These are phyloP conservation scores for Vulpes ferrilata DNA, from an alignment of 2,113 vertebrate genomes.

Conservation along the genomic window DNA sequence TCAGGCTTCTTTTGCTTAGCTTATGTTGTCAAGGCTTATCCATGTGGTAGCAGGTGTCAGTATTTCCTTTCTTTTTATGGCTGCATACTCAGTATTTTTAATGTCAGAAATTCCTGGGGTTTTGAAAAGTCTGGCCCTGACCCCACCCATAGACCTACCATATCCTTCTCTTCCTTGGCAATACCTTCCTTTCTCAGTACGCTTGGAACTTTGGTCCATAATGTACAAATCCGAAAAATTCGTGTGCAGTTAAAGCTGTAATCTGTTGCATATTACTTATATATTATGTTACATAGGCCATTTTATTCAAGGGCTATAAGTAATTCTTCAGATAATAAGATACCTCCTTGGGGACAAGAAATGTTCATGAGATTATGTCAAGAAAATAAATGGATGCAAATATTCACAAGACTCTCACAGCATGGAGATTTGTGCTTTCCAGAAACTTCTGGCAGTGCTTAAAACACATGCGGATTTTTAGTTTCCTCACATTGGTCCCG, in stretches of 20 bases:
- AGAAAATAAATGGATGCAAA: conserved; percentile 21
- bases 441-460: background rate
- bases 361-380: background rate
- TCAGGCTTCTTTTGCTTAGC: conserved; percentile 7
- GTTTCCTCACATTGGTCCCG: background rate
- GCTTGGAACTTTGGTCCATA: background rate
- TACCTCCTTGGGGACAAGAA: background rate
- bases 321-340: conserved; percentile 32
- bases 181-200: conserved; percentile 13
- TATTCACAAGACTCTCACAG: background rate
- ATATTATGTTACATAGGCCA: background rate
- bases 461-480: background rate
- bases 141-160: background rate
- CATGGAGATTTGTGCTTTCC: background rate
- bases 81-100: conserved; percentile 48
- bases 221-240: background rate
- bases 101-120: background rate
- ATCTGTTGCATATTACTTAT: background rate
- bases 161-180: background rate
- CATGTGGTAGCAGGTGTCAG: background rate
- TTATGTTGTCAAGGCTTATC: background rate
- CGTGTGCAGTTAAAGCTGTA: background rate
- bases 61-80: background rate
- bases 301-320: background rate
- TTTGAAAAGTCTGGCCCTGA: background rate